These are phyloP conservation scores for Pogonomyrmex californicus DNA, from an alignment of 1,140 invertebrate species.

Conservation along the genomic window DNA sequence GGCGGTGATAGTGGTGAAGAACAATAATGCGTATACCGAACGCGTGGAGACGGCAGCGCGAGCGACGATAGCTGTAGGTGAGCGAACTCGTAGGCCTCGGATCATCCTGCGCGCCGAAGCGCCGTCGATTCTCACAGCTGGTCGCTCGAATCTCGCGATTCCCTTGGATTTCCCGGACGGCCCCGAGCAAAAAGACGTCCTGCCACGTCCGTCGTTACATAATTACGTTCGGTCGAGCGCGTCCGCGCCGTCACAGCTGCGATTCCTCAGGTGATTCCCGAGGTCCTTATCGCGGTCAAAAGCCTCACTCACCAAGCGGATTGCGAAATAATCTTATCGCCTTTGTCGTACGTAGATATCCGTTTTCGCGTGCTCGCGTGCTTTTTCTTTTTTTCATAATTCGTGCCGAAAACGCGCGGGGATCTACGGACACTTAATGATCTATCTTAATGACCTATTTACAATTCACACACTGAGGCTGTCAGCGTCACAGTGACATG, in stretches of 20 bases:
- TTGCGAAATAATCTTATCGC: background rate
- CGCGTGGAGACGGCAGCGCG: conserved; percentile 70
- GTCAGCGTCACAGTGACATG: conserved; percentile 16
- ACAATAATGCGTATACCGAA: conserved; percentile 75
- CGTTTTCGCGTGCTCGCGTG: background rate
- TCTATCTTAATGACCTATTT: conserved; percentile 49
- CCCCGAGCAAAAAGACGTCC: background rate
- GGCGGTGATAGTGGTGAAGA: background rate
- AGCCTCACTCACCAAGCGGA: background rate
- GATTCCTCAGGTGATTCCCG: background rate
- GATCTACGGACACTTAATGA: too few relatives aligned
- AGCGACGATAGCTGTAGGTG: conserved; percentile 76
- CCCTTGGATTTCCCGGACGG: background rate
- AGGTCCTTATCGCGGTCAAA: background rate
- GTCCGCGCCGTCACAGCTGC: background rate
- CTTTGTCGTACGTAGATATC: too few relatives aligned
- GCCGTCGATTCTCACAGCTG: conserved; percentile 68
- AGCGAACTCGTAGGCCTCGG: conserved; percentile 63
- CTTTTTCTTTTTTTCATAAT: background rate
- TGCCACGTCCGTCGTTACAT: conserved; percentile 58
- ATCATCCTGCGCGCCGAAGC: conserved; percentile 45
- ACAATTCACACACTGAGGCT: background rate
- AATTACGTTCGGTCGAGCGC: conserved; percentile 34
- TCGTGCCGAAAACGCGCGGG: background rate
- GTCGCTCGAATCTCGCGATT: background rate